phyloP scores from a whole-genome alignment of 2,888 invertebrate species.

The Cinara cedri region DNA sequence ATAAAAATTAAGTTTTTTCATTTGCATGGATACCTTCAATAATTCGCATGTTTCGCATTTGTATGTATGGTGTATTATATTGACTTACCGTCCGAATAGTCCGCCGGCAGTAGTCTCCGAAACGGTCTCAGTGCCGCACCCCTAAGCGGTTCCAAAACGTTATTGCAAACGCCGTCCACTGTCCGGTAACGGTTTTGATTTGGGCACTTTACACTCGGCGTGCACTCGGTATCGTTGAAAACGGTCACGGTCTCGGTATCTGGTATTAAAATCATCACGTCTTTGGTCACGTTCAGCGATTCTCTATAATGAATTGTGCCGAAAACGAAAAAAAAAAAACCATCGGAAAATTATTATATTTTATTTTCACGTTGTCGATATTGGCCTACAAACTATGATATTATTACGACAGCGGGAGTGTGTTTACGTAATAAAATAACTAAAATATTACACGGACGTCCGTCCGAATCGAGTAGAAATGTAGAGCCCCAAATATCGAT shows the following conservation, averaged over 20 bases:
- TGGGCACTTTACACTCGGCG: slow-evolving; percentile 9
- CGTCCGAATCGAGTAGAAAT: no score
- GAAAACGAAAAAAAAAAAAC: no score
- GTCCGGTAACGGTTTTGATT: slow-evolving; percentile 66
- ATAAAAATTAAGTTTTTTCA: no score
- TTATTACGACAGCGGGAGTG: no score
- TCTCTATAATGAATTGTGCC: slow-evolving; percentile 3
- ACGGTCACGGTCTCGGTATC: slow-evolving; percentile 7
- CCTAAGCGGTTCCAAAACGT: slow-evolving; percentile 70
- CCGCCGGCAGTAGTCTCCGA: slow-evolving; percentile 74
- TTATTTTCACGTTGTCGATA: no score
- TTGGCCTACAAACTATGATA: no score
- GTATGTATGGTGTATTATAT: neutral
- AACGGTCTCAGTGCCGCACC: slow-evolving; percentile 79
- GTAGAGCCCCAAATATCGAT: neutral
- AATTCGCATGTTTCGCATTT: neutral
- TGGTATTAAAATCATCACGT: neutral
- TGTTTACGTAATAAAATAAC: no score
- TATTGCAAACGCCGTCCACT: slow-evolving; percentile 80
- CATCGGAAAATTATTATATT: no score
- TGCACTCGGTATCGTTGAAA: slow-evolving; percentile 42
- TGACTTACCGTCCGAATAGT: slow-evolving; percentile 75
- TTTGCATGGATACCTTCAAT: no score
- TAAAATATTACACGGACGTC: no score
- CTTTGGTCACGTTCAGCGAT: slow-evolving; percentile 65